Conservation (phyloP, 2,888 invertebrate genomes). For the Periphyllus acericola region DNA sequence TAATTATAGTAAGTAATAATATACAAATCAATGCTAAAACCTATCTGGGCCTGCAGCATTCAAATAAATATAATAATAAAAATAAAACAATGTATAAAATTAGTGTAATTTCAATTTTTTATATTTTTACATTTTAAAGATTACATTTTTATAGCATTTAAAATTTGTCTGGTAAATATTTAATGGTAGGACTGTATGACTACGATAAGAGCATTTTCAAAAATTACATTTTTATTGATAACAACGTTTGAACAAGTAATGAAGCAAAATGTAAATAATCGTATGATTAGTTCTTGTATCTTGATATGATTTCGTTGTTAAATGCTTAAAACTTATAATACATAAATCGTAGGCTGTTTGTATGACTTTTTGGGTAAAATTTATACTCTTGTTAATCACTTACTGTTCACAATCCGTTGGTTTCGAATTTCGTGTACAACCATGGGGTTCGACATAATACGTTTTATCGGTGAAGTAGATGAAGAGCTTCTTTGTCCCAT, state of each 20-base stretch:
- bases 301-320: neutral
- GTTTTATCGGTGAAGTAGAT: constrained; percentile 95
- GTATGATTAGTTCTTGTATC: neutral
- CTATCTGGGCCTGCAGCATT: no score
- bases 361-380: no score
- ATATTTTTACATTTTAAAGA: no score
- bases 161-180: no score
- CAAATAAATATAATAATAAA: no score
- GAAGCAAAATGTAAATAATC: no score
- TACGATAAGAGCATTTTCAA: neutral
- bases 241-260: neutral
- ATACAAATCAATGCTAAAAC: no score
- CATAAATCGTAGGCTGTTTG: neutral
- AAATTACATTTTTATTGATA: neutral
- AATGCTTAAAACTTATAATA: neutral
- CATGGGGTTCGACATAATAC: constrained; percentile 94
- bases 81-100: no score
- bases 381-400: neutral
- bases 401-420: neutral
- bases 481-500: constrained; percentile 97
- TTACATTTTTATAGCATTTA: no score
- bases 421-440: neutral
- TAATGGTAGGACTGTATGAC: neutral
- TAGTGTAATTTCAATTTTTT: no score
- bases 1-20: no score